Base-by-base conservation (phyloP, 92 coral and sea anemone genomes). In the Bergia sp. region DNA sequence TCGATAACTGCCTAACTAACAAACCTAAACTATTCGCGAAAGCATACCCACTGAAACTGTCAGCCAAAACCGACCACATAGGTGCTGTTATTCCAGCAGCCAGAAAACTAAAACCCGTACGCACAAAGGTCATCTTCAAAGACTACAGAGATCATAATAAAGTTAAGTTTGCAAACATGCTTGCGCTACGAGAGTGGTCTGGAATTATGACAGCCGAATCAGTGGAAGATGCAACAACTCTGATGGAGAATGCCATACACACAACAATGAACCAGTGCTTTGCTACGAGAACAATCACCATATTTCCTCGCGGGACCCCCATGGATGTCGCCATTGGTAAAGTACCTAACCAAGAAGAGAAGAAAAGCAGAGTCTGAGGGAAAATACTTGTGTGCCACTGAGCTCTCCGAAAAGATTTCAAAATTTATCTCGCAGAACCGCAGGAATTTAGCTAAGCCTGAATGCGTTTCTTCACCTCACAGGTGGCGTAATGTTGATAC, bases 201-300 rank as follows among this genome's bases (percentile, higher is more conserved):
- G 86, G 73, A 37, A 73, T 71, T 50, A 64, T 64, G 74, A 55
- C 53, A 16, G 86, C 77, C 23, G 86, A 79, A 79, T 79, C 82
- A 55, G 82, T 79, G 65, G 82, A 49, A n/a, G 65, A 49, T 45
- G 67, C 82, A 49, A 57, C 58, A 38, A 79, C 82, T 49, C 41
- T 49, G 55, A 49, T 79, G 66, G 66, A 79, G 82, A 79, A 79
- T 49, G 42, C 45, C 45, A 45, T 79, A 50, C 73, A 65, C 73
- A 65, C 36, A 47, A 8, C 10, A 45, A 29, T 29, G 29, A 29
- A 29, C 29, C 29, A 29, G 29, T 29, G 29, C 29, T 29, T 29
- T 29, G 29, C 29, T 29, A 29, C 29, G 29, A 29, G 29, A 29
- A 29, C 29, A 29, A 29, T 29, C 29, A 29, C 29, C 29, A 29